phyloP scores from a whole-genome alignment of 2,797 vertebrate genomes.

The Molossus molossus region DNA sequence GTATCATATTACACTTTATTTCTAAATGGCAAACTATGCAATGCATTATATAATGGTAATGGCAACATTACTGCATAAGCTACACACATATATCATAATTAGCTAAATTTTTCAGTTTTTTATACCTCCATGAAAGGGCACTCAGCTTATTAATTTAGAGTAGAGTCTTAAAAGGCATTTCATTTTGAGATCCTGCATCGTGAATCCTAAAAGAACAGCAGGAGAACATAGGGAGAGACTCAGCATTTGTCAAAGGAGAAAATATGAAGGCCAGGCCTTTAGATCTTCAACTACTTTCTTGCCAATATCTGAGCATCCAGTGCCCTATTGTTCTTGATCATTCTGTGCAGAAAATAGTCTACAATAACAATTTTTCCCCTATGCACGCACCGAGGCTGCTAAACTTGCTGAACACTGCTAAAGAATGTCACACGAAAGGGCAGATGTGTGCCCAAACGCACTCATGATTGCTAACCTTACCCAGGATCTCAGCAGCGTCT shows the following conservation, averaged over 20 bases:
- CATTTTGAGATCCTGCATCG: constrained; percentile 4
- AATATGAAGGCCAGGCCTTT: background rate
- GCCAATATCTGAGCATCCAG: background rate
- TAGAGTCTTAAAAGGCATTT: background rate
- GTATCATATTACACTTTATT: constrained; percentile 33
- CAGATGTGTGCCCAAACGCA: background rate
- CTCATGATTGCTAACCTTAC: background rate
- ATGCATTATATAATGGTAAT: background rate
- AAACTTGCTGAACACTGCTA: background rate
- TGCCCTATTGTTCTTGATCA: background rate
- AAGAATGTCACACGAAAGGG: background rate
- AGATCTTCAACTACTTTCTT: background rate
- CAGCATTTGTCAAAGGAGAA: background rate
- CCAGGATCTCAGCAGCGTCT: background rate
- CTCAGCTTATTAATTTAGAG: constrained; percentile 7
- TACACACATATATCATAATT: constrained; percentile 7
- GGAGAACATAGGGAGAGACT: background rate
- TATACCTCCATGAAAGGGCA: constrained; percentile 14
- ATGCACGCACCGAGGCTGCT: background rate
- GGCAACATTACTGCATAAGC: background rate
- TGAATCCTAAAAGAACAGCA: background rate
- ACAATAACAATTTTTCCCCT: background rate
- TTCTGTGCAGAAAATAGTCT: background rate
- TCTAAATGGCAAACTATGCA: constrained; percentile 25
- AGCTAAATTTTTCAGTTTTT: background rate